phyloP scores from a whole-genome alignment of 2,888 invertebrate species.

The Hymenopus coronatus region DNA sequence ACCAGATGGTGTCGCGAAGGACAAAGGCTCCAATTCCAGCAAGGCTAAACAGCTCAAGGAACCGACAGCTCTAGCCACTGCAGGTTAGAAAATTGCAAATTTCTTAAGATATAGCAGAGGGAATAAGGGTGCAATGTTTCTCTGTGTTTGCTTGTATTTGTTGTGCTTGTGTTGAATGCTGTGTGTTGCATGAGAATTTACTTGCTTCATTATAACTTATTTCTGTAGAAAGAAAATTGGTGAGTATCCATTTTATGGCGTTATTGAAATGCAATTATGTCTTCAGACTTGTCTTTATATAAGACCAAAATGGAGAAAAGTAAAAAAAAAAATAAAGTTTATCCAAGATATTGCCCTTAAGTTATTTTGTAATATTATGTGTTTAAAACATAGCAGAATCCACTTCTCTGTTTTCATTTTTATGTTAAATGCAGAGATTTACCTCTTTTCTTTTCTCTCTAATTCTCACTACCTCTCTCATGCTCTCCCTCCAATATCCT shows the following conservation, averaged over 20 bases:
- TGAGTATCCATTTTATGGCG: neutral
- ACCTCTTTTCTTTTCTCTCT: no score
- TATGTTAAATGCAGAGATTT: no score
- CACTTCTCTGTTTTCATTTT: no score
- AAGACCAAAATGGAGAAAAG: no score
- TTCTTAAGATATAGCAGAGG: neutral
- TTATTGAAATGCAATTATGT: no score
- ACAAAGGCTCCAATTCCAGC: constrained; percentile 26
- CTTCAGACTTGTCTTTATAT: no score
- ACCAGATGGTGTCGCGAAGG: constrained; percentile 21
- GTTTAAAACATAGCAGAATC: no score
- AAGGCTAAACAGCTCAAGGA: constrained; percentile 52
- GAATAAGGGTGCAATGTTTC: neutral
- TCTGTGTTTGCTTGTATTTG: neutral
- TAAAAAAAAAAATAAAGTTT: no score
- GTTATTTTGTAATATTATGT: no score
- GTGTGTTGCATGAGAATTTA: neutral
- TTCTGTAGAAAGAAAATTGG: neutral
- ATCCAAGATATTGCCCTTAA: no score
- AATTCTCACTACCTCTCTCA: no score
- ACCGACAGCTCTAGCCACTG: constrained; percentile 66
- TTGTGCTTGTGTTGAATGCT: neutral
- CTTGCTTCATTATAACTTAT: neutral
- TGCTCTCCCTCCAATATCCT: no score
- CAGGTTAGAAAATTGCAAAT: constrained; percentile 53